Evolutionary conservation across 1,140 invertebrate genomes (phyloP).

Genomic region (Goniozus legneri): DNA sequence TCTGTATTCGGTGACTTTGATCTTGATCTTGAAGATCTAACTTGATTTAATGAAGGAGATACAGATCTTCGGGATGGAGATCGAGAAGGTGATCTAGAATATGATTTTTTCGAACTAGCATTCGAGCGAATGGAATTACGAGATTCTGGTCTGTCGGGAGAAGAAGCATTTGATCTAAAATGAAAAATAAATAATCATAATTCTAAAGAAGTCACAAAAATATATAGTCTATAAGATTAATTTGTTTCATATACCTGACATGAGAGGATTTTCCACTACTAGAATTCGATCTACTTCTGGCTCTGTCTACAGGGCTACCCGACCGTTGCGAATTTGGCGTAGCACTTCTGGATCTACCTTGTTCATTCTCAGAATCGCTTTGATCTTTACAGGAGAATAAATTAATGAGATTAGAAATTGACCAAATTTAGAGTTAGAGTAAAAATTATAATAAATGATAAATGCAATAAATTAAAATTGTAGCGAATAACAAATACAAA

Average conservation of each 20-base stretch:
- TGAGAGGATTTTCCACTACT: slow-evolving; percentile 16
- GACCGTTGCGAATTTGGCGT: slow-evolving; percentile 19
- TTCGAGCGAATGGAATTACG: slow-evolving; percentile 17
- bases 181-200: background rate
- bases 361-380: slow-evolving; percentile 24
- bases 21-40: slow-evolving; percentile 1
- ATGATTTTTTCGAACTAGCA: slow-evolving; percentile 21
- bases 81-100: slow-evolving; percentile 22
- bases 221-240: background rate
- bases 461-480: too few species aligned
- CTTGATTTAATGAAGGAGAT: slow-evolving; percentile 12
- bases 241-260: slow-evolving; percentile 9
- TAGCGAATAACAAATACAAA: background rate
- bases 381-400: too few species aligned
- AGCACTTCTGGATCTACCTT: slow-evolving; percentile 16
- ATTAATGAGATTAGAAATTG: too few species aligned
- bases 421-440: too few species aligned
- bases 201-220: background rate
- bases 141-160: slow-evolving; percentile 14
- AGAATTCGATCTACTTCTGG: slow-evolving; percentile 16
- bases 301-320: slow-evolving; percentile 1
- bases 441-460: too few species aligned
- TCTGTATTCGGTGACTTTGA: background rate
- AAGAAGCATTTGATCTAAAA: slow-evolving; percentile 20
- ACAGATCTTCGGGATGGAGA: slow-evolving; percentile 15